A percentile compares a stretch with the other conserved stretches of the same genome.
Conservation (phyloP, 2,113 vertebrate species). For the Larimichthys crocea region DNA sequence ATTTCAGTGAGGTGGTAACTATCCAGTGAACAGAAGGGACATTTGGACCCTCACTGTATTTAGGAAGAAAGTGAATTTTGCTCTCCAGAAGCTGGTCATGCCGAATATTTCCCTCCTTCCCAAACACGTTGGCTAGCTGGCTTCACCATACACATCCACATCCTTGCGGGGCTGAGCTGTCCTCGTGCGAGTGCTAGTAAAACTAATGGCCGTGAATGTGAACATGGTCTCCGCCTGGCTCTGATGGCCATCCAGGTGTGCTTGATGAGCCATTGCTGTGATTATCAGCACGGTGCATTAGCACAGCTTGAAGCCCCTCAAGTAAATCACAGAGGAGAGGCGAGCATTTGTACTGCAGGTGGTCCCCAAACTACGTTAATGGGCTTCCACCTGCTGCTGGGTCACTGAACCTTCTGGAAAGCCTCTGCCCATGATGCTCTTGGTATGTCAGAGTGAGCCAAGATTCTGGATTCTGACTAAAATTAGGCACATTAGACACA, state of each 20-base stretch:
- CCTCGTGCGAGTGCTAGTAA: slow-evolving; percentile 63
- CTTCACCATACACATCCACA: slow-evolving; percentile 12
- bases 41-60: slow-evolving; percentile 44
- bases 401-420: slow-evolving; percentile 79
- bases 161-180: slow-evolving; percentile 21
- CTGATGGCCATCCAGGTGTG: slow-evolving; percentile 79
- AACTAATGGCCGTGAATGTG: slow-evolving; percentile 80
- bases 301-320: slow-evolving; percentile 75
- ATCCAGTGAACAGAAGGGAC: slow-evolving; percentile 58
- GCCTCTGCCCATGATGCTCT: slow-evolving; percentile 43
- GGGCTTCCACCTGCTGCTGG: slow-evolving; percentile 78
- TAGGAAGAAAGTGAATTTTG: slow-evolving; percentile 48
- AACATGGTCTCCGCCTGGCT: slow-evolving; percentile 72
- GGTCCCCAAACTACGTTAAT: slow-evolving; percentile 78
- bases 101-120: slow-evolving; percentile 31
- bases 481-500: slow-evolving; percentile 64
- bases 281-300: slow-evolving; percentile 80
- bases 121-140: slow-evolving; percentile 26
- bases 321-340: slow-evolving; percentile 76
- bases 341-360: slow-evolving; percentile 72
- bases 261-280: slow-evolving; percentile 82
- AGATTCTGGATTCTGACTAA: slow-evolving; percentile 35
- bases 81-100: slow-evolving; percentile 39
- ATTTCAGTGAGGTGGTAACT: slow-evolving; percentile 59
- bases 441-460: slow-evolving; percentile 42